Percentiles rank a stretch among this genome's conserved stretches.
Conservation (phyloP, 2,888 invertebrate species). For the Acrobasis suavella region DNA sequence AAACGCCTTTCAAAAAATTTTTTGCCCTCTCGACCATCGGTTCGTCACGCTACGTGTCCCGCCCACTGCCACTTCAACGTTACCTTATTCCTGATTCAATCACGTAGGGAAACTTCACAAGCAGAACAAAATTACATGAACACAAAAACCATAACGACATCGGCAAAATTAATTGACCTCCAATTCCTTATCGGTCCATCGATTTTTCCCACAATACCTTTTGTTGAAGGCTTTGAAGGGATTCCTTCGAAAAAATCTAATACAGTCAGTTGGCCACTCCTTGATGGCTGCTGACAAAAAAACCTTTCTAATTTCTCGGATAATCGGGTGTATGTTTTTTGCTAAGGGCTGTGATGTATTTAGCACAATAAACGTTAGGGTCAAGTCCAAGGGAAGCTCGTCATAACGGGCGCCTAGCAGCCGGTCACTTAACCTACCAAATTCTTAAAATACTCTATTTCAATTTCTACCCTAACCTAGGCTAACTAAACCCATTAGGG, state of each 20-base stretch:
- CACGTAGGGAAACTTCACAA: neutral
- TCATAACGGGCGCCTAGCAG: too few species aligned
- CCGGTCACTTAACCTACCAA: too few species aligned
- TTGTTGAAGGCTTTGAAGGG: slow-evolving; percentile 24
- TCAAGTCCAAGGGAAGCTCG: too few species aligned
- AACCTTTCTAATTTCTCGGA: slow-evolving; percentile 56
- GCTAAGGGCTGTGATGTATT: slow-evolving; percentile 20
- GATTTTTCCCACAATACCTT: slow-evolving; percentile 37
- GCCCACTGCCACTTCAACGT: too few species aligned
- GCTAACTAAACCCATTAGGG: too few species aligned
- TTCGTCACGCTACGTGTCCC: too few species aligned
- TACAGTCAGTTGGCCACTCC: slow-evolving; percentile 44
- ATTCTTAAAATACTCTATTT: too few species aligned
- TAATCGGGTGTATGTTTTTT: slow-evolving; percentile 53
- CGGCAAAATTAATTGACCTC: slow-evolving; percentile 12
- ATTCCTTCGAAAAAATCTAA: slow-evolving; percentile 45
- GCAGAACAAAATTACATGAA: neutral
- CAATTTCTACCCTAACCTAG: too few species aligned
- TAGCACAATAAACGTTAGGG: too few species aligned
- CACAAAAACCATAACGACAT: neutral
- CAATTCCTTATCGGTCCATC: slow-evolving; percentile 26
- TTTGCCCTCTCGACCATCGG: too few species aligned
- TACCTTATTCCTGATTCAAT: neutral
- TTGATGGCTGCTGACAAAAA: slow-evolving; percentile 57
- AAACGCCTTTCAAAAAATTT: too few species aligned